Evolutionary conservation across 2,888 invertebrate genomes (phyloP).

Genomic region (Hirtodrosophila duncani): DNA sequence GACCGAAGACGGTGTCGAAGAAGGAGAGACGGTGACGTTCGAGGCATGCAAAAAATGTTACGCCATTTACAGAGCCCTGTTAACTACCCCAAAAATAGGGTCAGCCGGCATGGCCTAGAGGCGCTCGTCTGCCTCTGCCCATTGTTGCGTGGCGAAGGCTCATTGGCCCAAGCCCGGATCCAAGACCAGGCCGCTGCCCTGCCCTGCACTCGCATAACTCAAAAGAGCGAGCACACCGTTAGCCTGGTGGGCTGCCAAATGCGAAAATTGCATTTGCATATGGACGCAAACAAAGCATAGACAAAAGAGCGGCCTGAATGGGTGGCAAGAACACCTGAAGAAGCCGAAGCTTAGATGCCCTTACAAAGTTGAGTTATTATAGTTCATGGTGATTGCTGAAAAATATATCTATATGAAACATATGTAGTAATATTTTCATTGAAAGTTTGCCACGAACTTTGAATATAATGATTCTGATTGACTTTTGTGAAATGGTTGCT

Average conservation of each 20-base stretch:
- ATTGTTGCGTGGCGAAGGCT: slow-evolving; percentile 68
- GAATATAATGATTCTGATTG: no score
- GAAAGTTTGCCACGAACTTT: no score
- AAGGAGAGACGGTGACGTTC: slow-evolving; percentile 29
- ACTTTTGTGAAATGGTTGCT: no score
- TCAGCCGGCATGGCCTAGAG: slow-evolving; percentile 19
- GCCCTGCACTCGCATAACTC: slow-evolving; percentile 57
- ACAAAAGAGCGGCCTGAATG: no score
- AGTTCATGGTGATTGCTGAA: no score
- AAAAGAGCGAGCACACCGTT: slow-evolving; percentile 74
- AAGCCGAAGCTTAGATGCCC: no score
- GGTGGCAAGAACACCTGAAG: no score
- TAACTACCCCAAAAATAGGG: slow-evolving; percentile 59
- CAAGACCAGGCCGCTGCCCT: slow-evolving; percentile 9
- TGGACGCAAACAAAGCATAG: slow-evolving; percentile 57
- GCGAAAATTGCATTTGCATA: slow-evolving; percentile 72
- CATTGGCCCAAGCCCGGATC: slow-evolving; percentile 54
- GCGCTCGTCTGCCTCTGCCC: slow-evolving; percentile 34
- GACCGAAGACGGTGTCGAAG: background rate
- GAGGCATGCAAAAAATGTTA: slow-evolving; percentile 67
- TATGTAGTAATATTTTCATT: no score
- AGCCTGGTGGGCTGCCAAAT: slow-evolving; percentile 54
- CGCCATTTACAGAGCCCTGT: slow-evolving; percentile 54
- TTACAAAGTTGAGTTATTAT: no score
- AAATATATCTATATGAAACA: no score